Conservation (phyloP, 2,888 invertebrate genomes). For the Apamea anceps region DNA sequence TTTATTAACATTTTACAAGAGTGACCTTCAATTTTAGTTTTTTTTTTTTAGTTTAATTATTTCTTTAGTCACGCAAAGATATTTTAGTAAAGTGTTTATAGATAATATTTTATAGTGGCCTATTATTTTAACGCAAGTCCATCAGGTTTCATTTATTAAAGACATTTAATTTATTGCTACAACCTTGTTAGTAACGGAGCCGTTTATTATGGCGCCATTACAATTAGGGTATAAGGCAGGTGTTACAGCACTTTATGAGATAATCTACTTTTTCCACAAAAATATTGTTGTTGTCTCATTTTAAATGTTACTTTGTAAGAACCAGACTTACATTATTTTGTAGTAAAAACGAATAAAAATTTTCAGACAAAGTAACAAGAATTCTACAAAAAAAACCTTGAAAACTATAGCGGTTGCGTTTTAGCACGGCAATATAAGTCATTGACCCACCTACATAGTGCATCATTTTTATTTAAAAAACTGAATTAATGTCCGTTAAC, state of each 20-base stretch:
- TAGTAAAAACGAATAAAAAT: not conserved
- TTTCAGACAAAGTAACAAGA: not conserved
- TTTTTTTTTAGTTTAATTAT: constrained; percentile 17
- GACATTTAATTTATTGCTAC: constrained; percentile 37
- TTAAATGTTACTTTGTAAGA: not conserved
- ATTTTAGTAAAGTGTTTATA: constrained; percentile 21
- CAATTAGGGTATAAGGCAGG: constrained; percentile 41
- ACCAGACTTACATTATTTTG: not conserved
- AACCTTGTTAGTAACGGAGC: constrained; percentile 31
- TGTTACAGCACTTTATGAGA: constrained; percentile 24
- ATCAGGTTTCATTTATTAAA: constrained; percentile 27
- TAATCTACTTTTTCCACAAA: not conserved
- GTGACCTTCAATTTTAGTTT: constrained; percentile 39
- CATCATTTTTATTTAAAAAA: no score
- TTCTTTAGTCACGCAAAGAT: constrained; percentile 26
- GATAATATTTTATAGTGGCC: constrained; percentile 12
- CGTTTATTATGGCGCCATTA: constrained; percentile 47
- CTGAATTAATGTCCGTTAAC: no score
- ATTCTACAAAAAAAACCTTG: not conserved
- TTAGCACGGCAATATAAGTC: not conserved
- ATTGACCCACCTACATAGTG: not conserved
- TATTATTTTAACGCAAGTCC: constrained; percentile 37
- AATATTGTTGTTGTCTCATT: not conserved
- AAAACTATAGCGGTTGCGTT: not conserved
- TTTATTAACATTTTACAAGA: constrained; percentile 45